Percentiles rank a stretch among this genome's conserved stretches.
phyloP scores from a whole-genome alignment of 2,113 vertebrate species.

The Phylloscopus trochilus region DNA sequence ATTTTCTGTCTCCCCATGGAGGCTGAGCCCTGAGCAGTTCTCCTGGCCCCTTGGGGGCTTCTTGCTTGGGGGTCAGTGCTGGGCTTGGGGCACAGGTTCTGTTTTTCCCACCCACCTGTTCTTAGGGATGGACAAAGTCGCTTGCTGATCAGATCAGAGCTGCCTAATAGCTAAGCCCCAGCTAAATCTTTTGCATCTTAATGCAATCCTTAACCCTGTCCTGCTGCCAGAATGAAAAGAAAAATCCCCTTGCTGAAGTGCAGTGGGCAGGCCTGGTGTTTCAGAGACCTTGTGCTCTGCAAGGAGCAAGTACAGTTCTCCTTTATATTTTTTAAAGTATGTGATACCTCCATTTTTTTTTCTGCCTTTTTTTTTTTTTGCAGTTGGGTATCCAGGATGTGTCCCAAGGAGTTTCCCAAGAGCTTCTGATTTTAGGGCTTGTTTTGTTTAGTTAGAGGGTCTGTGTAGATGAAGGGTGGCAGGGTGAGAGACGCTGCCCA shows the following conservation, averaged over 20 bases:
- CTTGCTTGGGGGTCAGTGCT: not conserved
- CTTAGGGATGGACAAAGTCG: not conserved
- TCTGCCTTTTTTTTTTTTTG: not conserved
- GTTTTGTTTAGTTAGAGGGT: not conserved
- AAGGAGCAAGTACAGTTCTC: not conserved
- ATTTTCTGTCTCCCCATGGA: not conserved
- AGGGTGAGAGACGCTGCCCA: not conserved
- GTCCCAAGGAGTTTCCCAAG: not conserved
- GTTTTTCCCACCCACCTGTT: not conserved
- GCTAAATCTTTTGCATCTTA: not conserved
- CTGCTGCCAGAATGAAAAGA: not conserved
- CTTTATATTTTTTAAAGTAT: rapidly evolving
- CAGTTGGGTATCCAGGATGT: not conserved
- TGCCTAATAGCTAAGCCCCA: not conserved
- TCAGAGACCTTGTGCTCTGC: not conserved
- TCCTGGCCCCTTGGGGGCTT: not conserved
- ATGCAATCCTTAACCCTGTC: not conserved
- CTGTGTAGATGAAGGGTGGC: not conserved
- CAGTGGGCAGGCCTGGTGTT: not conserved
- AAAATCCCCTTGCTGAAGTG: not conserved
- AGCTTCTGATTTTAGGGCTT: not conserved
- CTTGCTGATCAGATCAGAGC: constrained; percentile 7
- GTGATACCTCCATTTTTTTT: not conserved
- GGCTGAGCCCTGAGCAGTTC: not conserved
- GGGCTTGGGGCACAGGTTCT: not conserved